Conservation (phyloP, 2,888 invertebrate genomes). For the Ariolimax columbianus region DNA sequence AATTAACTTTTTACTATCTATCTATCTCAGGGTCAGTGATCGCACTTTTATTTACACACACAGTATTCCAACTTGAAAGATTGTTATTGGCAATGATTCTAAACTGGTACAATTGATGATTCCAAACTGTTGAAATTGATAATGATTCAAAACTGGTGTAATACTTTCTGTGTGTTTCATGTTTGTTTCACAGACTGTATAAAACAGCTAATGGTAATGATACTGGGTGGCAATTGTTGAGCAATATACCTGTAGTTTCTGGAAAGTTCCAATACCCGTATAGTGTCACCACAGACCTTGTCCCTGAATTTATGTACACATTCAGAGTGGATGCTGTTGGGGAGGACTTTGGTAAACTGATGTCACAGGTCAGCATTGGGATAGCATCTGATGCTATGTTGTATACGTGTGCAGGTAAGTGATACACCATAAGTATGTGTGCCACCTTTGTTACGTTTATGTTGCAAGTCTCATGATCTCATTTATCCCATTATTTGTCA, state of each 20-base stretch:
- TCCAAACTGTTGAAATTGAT: no score
- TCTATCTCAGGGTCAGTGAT: no score
- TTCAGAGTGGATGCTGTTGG: slow-evolving; percentile 66
- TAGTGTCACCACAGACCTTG: slow-evolving; percentile 49
- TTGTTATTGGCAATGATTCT: no score
- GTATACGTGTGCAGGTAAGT: slow-evolving; percentile 59
- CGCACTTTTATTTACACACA: no score
- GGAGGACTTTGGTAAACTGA: slow-evolving; percentile 59
- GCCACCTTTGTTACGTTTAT: no score
- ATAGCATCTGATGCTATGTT: slow-evolving; percentile 51
- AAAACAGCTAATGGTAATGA: neutral
- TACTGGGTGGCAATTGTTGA: slow-evolving; percentile 1
- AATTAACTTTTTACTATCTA: no score
- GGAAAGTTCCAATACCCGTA: slow-evolving; percentile 37
- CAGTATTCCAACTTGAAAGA: no score
- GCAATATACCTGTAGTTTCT: neutral
- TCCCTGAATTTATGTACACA: slow-evolving; percentile 58
- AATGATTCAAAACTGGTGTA: neutral
- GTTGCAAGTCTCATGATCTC: no score
- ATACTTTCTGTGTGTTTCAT: neutral
- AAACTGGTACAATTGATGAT: no score
- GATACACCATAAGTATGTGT: no score
- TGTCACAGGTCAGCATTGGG: slow-evolving; percentile 55
- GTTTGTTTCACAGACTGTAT: slow-evolving; percentile 14
- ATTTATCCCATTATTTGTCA: no score